phyloP scores from a whole-genome alignment of 2,888 invertebrate species.

The Teleogryllus oceanicus region DNA sequence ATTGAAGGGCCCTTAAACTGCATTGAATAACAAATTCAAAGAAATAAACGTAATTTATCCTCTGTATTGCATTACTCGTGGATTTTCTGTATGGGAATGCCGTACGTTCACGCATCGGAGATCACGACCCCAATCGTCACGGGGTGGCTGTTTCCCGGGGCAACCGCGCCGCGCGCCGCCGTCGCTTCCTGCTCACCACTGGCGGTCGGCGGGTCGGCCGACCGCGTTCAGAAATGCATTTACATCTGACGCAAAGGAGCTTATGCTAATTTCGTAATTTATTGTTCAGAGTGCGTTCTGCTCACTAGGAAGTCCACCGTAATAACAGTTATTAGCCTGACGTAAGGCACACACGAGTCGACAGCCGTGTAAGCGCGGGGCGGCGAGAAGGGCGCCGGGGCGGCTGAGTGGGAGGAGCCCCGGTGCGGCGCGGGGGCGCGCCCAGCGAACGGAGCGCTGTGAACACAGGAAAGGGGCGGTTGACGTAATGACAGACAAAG shows the following conservation, averaged over 20 bases:
- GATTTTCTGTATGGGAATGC: too few species aligned
- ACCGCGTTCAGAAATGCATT: slow-evolving; percentile 18
- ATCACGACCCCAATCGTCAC: too few species aligned
- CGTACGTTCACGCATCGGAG: too few species aligned
- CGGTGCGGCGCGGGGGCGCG: neutral
- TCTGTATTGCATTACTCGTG: too few species aligned
- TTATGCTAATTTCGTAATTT: slow-evolving; percentile 4
- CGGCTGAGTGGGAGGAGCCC: neutral
- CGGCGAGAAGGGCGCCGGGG: neutral
- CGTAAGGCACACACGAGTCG: neutral
- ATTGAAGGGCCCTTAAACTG: too few species aligned
- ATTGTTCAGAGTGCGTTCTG: neutral
- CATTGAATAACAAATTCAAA: too few species aligned
- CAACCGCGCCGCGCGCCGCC: too few species aligned
- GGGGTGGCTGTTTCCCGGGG: too few species aligned
- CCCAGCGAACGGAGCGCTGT: neutral
- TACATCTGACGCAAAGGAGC: neutral
- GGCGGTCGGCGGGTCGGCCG: neutral
- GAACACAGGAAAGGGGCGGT: too few species aligned
- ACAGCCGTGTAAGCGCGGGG: neutral
- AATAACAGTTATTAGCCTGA: neutral
- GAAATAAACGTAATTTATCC: too few species aligned
- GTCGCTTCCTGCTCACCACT: neutral
- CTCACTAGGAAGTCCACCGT: neutral
- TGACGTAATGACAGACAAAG: too few species aligned